Evolutionary conservation across 2,113 vertebrate genomes (phyloP).

Genomic region (Laticauda colubrina): DNA sequence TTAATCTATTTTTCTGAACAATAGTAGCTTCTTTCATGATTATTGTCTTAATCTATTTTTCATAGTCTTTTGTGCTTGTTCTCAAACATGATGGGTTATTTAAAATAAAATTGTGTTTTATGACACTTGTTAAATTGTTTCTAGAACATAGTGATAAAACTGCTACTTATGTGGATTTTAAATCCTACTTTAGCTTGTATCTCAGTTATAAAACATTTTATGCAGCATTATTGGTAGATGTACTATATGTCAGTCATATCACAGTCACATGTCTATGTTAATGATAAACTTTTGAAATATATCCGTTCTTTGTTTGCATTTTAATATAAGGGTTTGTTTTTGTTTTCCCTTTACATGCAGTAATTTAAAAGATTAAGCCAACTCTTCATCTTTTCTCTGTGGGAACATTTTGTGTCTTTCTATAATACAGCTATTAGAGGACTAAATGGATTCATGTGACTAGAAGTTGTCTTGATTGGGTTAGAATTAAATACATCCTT

Average conservation of each 20-base stretch:
- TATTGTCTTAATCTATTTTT: background rate
- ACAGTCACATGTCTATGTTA: slow-evolving; percentile 11
- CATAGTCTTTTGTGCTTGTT: background rate
- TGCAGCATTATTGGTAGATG: background rate
- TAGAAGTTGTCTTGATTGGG: slow-evolving; percentile 5
- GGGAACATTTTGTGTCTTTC: slow-evolving; percentile 18
- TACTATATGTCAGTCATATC: background rate
- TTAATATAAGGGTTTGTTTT: slow-evolving; percentile 13
- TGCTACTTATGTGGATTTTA: background rate
- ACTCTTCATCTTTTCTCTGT: slow-evolving; percentile 16
- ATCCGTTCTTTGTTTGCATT: background rate
- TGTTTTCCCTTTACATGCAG: slow-evolving; percentile 4
- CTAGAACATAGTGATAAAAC: background rate
- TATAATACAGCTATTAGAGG: slow-evolving; percentile 25
- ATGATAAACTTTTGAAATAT: slow-evolving; percentile 20
- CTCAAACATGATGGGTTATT: background rate
- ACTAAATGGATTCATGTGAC: slow-evolving; percentile 28
- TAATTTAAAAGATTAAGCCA: slow-evolving; percentile 25
- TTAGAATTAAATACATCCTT: slow-evolving; percentile 25
- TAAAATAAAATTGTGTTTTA: background rate
- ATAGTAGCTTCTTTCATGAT: background rate
- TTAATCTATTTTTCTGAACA: background rate
- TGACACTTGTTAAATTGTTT: background rate
- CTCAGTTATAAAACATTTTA: background rate
- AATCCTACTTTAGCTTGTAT: background rate